phyloP scores from a whole-genome alignment of 2,113 vertebrate genomes.

The Protobothrops mucrosquamatus region DNA sequence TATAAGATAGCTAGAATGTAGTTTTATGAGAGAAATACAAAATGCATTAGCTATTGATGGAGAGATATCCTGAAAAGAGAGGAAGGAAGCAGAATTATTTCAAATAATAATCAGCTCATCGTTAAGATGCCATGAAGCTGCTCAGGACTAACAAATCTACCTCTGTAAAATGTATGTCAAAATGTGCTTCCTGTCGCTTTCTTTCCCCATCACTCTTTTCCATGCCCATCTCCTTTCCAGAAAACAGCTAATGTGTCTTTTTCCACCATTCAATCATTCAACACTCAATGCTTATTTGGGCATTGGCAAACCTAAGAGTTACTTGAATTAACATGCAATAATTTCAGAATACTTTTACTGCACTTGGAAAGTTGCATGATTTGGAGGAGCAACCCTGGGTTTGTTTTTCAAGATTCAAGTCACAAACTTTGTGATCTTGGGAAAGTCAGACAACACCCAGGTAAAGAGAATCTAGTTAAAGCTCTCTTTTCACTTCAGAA shows the following conservation, averaged over 20 bases:
- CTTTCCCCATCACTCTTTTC: background rate
- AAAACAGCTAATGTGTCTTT: background rate
- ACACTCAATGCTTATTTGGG: background rate
- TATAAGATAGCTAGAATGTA: background rate
- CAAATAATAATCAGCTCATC: background rate
- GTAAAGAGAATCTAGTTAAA: background rate
- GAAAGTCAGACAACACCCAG: background rate
- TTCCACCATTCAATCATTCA: background rate
- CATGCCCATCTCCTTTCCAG: background rate
- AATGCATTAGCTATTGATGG: background rate
- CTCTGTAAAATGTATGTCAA: background rate
- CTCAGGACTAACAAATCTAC: background rate
- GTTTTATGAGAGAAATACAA: background rate
- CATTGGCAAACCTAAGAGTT: background rate
- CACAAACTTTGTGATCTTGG: background rate
- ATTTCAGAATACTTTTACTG: background rate
- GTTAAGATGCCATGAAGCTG: background rate
- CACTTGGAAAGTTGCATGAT: background rate
- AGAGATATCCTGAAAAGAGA: background rate
- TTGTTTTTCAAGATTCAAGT: conserved; percentile 2
- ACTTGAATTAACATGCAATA: background rate
- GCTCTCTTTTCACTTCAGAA: conserved; percentile 20
- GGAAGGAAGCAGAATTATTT: background rate
- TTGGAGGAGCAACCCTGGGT: background rate
- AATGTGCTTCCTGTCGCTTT: background rate